phyloP scores from a whole-genome alignment of 2,888 invertebrate species.

The Heliconius ethilla region DNA sequence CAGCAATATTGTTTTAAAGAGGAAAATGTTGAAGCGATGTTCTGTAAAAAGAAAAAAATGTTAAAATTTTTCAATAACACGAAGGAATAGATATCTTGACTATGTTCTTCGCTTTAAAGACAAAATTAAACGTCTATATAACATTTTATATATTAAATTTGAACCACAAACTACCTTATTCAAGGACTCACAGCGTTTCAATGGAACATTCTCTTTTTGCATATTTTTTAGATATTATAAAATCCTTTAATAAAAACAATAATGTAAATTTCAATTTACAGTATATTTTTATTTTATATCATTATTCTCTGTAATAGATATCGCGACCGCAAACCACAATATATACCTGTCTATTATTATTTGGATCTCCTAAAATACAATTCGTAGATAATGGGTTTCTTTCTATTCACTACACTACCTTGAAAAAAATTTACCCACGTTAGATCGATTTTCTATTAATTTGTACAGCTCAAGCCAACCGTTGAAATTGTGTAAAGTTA shows the following conservation, averaged over 20 bases:
- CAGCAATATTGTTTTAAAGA: background rate
- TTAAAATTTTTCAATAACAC: background rate
- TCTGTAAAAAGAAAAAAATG: too few relatives aligned
- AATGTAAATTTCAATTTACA: background rate
- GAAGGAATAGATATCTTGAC: too few relatives aligned
- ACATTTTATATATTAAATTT: background rate
- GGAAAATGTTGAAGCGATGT: background rate
- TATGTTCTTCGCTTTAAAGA: background rate
- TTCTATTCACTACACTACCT: conserved; percentile 11
- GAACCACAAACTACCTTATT: background rate
- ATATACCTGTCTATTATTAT: background rate
- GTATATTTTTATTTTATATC: background rate
- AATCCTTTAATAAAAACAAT: background rate
- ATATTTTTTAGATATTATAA: background rate
- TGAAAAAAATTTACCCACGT: conserved; percentile 29
- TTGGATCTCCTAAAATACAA: conserved; percentile 25
- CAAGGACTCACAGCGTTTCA: background rate
- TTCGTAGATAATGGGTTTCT: conserved; percentile 25
- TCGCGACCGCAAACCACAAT: conserved; percentile 15
- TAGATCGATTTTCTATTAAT: conserved; percentile 39
- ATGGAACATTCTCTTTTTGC: background rate
- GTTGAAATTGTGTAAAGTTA: conserved; percentile 43
- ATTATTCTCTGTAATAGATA: background rate
- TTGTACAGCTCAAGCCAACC: conserved; percentile 41
- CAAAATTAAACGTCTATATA: background rate